Evolutionary conservation across 2,888 invertebrate species (phyloP).

Genomic region (Disparrhopalites patrizii): DNA sequence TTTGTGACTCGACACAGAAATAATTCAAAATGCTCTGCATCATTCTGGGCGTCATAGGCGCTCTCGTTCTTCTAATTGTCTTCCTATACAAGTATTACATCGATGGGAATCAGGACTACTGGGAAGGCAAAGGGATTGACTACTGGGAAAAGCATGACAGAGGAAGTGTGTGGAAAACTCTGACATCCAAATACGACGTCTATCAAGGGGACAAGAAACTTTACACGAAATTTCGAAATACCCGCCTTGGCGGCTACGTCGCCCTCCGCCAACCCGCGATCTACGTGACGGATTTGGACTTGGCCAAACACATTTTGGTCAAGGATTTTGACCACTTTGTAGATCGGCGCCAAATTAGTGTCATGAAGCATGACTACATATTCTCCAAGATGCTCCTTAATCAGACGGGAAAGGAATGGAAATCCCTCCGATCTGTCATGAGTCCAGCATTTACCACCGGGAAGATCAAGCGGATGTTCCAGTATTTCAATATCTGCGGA

Average conservation of each 20-base stretch:
- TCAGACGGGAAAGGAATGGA: slow-evolving; percentile 5
- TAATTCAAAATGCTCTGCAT: neutral
- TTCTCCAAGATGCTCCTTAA: neutral
- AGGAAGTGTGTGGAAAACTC: neutral
- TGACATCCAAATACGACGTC: neutral
- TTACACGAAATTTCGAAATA: neutral
- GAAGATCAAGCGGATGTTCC: neutral
- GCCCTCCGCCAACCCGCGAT: slow-evolving; percentile 8
- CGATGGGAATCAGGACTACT: neutral
- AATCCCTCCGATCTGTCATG: neutral
- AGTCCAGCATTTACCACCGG: slow-evolving; percentile 1
- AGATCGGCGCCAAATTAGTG: neutral
- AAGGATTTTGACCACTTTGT: slow-evolving; percentile 38
- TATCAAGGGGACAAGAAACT: neutral
- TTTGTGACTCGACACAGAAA: too few relatives aligned
- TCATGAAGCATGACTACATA: neutral
- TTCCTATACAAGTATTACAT: neutral
- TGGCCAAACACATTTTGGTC: slow-evolving; percentile 29
- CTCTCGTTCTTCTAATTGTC: neutral
- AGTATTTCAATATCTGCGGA: neutral
- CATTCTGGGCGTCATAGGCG: neutral
- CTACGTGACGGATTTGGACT: slow-evolving; percentile 31
- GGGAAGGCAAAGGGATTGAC: neutral
- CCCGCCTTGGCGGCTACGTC: neutral
- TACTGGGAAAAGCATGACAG: neutral